These are phyloP conservation scores for Periophthalmodon schlosseri DNA, from an alignment of 2,113 vertebrate genomes.

Conservation along the genomic window DNA sequence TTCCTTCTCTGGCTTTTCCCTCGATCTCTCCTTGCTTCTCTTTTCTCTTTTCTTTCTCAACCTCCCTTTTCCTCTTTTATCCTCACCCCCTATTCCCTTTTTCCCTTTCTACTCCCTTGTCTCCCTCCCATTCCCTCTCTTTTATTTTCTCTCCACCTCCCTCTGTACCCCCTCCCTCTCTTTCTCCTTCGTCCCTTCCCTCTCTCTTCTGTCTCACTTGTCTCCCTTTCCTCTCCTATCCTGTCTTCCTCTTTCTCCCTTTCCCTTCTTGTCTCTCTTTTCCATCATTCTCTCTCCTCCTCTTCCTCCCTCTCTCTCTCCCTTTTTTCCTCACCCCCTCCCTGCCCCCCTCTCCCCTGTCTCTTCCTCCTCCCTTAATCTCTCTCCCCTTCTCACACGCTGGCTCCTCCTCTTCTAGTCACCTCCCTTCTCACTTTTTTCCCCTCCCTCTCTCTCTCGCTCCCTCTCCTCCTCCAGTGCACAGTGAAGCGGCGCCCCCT, in stretches of 20 bases:
- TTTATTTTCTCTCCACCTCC: background rate
- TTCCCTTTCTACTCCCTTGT: background rate
- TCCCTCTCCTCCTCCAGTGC: slow-evolving; percentile 57
- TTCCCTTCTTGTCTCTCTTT: too few relatives aligned
- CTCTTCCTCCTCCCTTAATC: background rate
- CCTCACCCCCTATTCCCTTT: background rate
- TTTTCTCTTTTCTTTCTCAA: background rate
- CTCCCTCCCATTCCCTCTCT: background rate
- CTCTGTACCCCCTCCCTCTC: too few relatives aligned
- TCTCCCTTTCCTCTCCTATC: too few relatives aligned
- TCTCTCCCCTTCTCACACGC: background rate
- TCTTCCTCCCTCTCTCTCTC: background rate
- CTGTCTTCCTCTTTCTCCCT: too few relatives aligned
- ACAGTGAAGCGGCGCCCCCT: slow-evolving; percentile 75
- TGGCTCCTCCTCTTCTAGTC: background rate
- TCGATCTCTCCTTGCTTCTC: background rate
- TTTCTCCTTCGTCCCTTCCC: background rate
- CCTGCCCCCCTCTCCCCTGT: background rate
- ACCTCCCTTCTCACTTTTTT: too few relatives aligned
- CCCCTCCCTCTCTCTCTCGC: background rate
- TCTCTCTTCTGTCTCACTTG: too few relatives aligned
- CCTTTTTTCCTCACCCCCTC: background rate
- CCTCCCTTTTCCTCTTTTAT: background rate
- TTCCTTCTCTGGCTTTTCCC: background rate
- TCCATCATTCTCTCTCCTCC: background rate